Base-by-base conservation (phyloP, 2,888 invertebrate genomes). In the Sepiola atlantica region DNA sequence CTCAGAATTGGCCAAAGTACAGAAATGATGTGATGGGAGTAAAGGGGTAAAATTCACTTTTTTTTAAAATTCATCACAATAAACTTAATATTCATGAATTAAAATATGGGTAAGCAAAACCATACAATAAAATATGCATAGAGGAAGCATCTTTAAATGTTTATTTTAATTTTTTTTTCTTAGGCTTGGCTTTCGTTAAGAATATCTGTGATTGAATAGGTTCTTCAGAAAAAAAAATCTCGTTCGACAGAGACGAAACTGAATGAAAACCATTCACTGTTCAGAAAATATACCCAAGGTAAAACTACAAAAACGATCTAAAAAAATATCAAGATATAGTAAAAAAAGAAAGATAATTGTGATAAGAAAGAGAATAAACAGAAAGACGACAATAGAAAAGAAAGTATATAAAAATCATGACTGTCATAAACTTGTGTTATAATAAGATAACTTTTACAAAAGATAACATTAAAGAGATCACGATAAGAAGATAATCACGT, bases 381-480 rank as follows among this genome's bases (percentile, higher is more conserved):
- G 16, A 14, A 14, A 77, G 10, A 32, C n/a, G n/a, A 77, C 77
- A 32, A 77, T 77, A 77, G 77, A 21, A 77, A 77, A 2, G n/a
- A 77, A 77, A n/a, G 77, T 32, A n/a, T 77, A n/a, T 77, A 14
- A 77, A 77, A 77, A 77, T 77, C 16, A 77, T 77, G 32, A 77
- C 77, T 77, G 6, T 16, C n/a, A 77, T 77, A 77, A 77, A 77
- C n/a, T n/a, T n/a, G n/a, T 32, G n/a, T 77, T 77, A 77, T 77
- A 77, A 77, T 77, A n/a, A 77, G 77, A 77, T n/a, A 77, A 77
- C 77, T 77, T 77, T 77, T 77, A n/a, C 14, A n/a, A 77, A 77
- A 77, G 77, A 77, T 77, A 77, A 77, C n/a, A 77, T 77, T 77
- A 77, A 77, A 77, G 77, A n/a, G 77, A 77, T 77, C n/a, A 32